Conservation (phyloP, 2,888 invertebrate species). For the Petrolisthes manimaculis region DNA sequence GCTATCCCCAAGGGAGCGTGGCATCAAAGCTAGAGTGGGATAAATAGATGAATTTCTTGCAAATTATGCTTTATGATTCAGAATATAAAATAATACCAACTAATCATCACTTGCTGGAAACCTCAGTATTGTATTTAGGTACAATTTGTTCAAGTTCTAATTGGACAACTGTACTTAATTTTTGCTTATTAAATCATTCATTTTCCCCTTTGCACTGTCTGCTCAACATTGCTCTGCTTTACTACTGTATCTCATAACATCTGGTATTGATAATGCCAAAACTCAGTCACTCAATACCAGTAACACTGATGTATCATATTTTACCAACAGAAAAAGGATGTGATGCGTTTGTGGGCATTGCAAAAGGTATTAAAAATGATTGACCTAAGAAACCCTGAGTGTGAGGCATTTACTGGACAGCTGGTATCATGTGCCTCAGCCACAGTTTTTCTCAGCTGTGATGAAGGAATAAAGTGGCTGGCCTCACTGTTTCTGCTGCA, state of each 20-base stretch:
- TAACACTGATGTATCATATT: neutral
- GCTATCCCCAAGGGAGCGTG: neutral
- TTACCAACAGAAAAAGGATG: slow-evolving; percentile 42
- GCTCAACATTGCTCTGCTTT: neutral
- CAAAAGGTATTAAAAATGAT: slow-evolving; percentile 26
- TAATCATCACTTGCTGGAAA: no score
- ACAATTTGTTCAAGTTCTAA: no score
- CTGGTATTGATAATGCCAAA: no score
- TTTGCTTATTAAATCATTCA: neutral
- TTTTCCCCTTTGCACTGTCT: neutral
- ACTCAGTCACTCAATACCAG: no score
- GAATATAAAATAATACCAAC: no score
- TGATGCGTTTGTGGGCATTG: slow-evolving; percentile 21
- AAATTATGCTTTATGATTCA: no score
- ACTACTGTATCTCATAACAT: no score
- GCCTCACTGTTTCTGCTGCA: slow-evolving; percentile 23
- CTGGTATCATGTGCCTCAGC: slow-evolving; percentile 27
- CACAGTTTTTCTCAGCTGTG: slow-evolving; percentile 46
- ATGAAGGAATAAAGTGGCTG: slow-evolving; percentile 53
- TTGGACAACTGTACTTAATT: neutral
- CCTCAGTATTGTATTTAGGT: no score
- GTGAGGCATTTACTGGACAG: slow-evolving; percentile 23
- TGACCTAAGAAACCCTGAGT: neutral
- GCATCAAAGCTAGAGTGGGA: no score
- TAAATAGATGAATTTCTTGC: no score